Evolutionary conservation across 2,797 vertebrate genomes (phyloP), one percentile per base, ranked within the genome.

Genomic region (Sebastes aleutianus): DNA sequence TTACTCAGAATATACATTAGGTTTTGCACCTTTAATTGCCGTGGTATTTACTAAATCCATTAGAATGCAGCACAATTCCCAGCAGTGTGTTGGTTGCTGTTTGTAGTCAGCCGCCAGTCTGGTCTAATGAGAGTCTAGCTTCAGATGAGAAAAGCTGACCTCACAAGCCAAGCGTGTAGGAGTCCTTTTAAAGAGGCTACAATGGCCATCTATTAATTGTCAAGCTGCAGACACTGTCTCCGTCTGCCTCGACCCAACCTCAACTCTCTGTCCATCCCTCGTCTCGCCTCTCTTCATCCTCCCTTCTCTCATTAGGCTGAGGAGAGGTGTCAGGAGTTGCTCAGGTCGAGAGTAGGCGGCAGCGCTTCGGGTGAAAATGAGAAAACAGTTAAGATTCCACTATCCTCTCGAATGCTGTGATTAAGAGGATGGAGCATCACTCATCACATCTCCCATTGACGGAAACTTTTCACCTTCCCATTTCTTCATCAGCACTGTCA

Each of bases 131-230:
- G 56, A 84, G 32, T 70, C 47, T 12, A 26, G 54, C 63, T 68
- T 63, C 29, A 63, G 70, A 2, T 8, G 32, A 76, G 47, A 70
- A 57, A 63, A 50, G 66, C 58, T 76, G 67, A 85, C 74, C 74
- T 79, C 47, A 74, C 47, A 82, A 76, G 68, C 70, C 72, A 77
- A 70, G 64, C 5, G 5, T 80, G 86, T 84, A 73, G 72, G 88
- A 85, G 76, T 87, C 34, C 12, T 79, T 84, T 79, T 61, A 67
- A 79, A 82, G 27, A 61, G 63, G 27, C 64, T 69, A n/a, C 71
- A 68, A 43, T 85, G 71, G 73, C 70, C 20, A 20, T 65, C 57
- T 69, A 59, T 81, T 88, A 85, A 89, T 87, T 91, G 74, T 86
- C 50, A 76, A 78, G 68, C 62, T 62, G 65, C 82, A 86, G 57